A percentile compares a stretch with the other conserved stretches of the same genome.
phyloP scores from a whole-genome alignment of 2,888 invertebrate species.

The Zonitis immaculata region DNA sequence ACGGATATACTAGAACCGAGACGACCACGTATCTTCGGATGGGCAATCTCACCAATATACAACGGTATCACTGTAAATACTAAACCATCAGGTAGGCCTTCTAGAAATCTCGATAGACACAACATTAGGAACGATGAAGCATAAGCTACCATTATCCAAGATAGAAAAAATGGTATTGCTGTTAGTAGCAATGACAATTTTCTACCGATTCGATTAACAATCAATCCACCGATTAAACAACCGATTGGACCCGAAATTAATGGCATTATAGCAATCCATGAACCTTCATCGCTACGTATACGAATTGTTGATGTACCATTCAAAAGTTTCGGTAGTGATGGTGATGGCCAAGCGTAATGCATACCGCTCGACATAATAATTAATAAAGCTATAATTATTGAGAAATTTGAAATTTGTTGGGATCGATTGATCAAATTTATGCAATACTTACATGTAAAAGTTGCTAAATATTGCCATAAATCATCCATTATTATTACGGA shows the following conservation, averaged over 20 bases:
- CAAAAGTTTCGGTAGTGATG: constrained; percentile 53
- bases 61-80: constrained; percentile 51
- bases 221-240: constrained; percentile 57
- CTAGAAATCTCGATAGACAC: constrained; percentile 26
- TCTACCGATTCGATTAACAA: constrained; percentile 59
- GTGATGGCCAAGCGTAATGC: constrained; percentile 59
- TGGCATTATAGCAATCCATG: constrained; percentile 60
- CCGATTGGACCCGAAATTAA: constrained; percentile 60
- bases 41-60: constrained; percentile 60
- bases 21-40: constrained; percentile 55
- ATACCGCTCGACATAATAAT: constrained; percentile 41
- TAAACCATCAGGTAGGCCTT: constrained; percentile 55
- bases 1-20: constrained; percentile 60
- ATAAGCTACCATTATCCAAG: constrained; percentile 58
- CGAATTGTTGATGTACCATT: constrained; percentile 21
- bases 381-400: constrained; percentile 37
- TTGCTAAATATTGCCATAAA: constrained; percentile 19
- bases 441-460: constrained; percentile 14
- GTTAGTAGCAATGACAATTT: constrained; percentile 55
- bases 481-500: background rate
- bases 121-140: constrained; percentile 45
- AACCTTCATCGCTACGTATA: constrained; percentile 52
- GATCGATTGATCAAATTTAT: background rate
- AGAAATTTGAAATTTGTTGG: too few species aligned
- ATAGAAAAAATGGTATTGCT: constrained; percentile 56